phyloP scores from a whole-genome alignment of 1,140 invertebrate genomes.

The Aphelenchoides besseyi region DNA sequence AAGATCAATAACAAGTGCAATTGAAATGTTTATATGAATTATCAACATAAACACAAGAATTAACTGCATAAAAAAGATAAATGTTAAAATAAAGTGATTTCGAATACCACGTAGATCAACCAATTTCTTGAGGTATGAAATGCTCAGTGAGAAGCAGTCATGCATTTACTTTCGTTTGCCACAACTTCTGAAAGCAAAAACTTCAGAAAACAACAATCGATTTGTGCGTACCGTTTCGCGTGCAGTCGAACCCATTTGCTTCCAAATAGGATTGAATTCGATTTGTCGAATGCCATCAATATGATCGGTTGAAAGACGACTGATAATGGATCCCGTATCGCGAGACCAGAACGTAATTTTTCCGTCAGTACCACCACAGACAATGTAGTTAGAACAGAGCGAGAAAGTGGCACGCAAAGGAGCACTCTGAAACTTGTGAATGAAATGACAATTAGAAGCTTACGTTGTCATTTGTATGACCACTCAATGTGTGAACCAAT shows the following conservation, averaged over 20 bases:
- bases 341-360: neutral
- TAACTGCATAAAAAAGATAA: too few relatives aligned
- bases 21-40: too few relatives aligned
- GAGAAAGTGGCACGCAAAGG: neutral
- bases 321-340: neutral
- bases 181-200: too few relatives aligned
- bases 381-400: neutral
- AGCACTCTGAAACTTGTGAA: neutral
- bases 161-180: too few relatives aligned
- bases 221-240: too few relatives aligned
- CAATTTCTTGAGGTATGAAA: too few relatives aligned
- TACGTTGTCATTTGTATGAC: neutral
- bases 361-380: neutral
- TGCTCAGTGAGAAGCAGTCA: too few relatives aligned
- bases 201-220: too few relatives aligned
- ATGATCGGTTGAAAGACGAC: neutral
- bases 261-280: neutral
- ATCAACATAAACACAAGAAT: too few relatives aligned
- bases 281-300: neutral
- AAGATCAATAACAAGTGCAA: too few relatives aligned
- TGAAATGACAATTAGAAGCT: neutral
- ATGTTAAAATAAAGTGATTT: too few relatives aligned
- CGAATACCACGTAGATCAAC: too few relatives aligned
- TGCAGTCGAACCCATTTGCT: neutral
- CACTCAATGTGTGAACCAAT: neutral